phyloP scores from a whole-genome alignment of 2,113 vertebrate genomes.

The Heptranchias perlo region DNA sequence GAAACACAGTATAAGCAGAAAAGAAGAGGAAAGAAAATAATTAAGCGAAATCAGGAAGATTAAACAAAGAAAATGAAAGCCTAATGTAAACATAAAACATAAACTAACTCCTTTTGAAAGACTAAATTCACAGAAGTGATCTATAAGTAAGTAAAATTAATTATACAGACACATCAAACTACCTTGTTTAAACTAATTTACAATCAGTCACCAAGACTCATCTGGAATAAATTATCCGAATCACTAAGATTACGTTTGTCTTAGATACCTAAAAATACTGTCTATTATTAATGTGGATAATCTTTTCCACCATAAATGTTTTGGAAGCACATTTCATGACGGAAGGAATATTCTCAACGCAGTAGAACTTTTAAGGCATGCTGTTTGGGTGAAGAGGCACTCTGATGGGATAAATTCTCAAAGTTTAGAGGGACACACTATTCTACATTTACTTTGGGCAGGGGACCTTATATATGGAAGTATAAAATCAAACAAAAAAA shows the following conservation, averaged over 20 bases:
- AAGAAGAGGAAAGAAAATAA: background rate
- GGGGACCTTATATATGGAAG: background rate
- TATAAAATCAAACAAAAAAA: background rate
- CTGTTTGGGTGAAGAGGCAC: background rate
- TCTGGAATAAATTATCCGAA: conserved; percentile 13
- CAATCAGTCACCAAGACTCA: background rate
- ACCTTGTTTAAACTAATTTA: conserved; percentile 3
- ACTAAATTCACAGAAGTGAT: background rate
- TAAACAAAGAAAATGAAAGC: background rate
- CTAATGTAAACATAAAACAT: background rate
- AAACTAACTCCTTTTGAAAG: background rate
- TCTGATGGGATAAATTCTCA: background rate
- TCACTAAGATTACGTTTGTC: background rate
- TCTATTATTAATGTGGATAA: conserved; percentile 14
- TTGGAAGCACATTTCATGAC: conserved; percentile 20
- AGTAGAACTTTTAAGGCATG: background rate
- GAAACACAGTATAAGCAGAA: background rate
- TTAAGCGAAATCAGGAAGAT: background rate
- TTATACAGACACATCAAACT: background rate
- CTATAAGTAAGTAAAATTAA: background rate
- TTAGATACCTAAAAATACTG: background rate
- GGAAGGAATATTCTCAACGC: background rate
- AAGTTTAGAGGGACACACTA: background rate
- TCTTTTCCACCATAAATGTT: background rate
- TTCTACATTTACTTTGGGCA: background rate